A percentile compares a stretch with the other conserved stretches of the same genome.
These are phyloP conservation scores for Ctena decussata DNA, from an alignment of 2,888 invertebrate species.

Conservation along the genomic window DNA sequence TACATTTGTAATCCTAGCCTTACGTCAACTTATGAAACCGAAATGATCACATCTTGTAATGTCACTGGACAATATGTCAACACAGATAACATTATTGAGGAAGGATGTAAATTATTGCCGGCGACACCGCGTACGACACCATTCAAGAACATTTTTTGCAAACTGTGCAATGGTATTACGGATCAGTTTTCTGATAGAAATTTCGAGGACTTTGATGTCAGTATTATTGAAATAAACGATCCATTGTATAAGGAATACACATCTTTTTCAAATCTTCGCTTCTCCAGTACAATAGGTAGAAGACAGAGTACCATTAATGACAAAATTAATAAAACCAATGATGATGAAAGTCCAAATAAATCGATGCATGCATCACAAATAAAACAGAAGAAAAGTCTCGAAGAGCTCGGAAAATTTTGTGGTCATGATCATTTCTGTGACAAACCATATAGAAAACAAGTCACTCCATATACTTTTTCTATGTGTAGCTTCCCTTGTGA, in stretches of 20 bases:
- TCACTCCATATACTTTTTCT: background rate
- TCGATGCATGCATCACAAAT: background rate
- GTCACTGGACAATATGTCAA: background rate
- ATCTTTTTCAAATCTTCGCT: background rate
- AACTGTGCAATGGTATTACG: background rate
- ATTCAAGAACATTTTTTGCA: background rate
- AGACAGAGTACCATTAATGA: no score
- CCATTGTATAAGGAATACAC: background rate
- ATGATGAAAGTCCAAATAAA: background rate
- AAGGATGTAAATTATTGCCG: background rate
- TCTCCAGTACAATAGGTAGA: background rate
- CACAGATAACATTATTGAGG: background rate
- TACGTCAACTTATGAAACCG: background rate
- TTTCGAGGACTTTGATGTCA: no score
- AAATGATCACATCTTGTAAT: background rate
- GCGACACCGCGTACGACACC: background rate
- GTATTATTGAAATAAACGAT: background rate
- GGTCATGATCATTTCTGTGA: background rate
- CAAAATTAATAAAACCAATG: background rate
- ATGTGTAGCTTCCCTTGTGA: background rate
- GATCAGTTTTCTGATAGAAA: no score
- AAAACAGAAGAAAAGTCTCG: background rate
- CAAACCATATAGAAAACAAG: background rate
- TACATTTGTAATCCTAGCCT: conserved; percentile 33
- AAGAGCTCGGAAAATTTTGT: background rate